Evolutionary conservation across 2,113 vertebrate genomes (phyloP), one percentile per base, ranked within the genome.

Genomic region (Chascanopsetta lugubris): DNA sequence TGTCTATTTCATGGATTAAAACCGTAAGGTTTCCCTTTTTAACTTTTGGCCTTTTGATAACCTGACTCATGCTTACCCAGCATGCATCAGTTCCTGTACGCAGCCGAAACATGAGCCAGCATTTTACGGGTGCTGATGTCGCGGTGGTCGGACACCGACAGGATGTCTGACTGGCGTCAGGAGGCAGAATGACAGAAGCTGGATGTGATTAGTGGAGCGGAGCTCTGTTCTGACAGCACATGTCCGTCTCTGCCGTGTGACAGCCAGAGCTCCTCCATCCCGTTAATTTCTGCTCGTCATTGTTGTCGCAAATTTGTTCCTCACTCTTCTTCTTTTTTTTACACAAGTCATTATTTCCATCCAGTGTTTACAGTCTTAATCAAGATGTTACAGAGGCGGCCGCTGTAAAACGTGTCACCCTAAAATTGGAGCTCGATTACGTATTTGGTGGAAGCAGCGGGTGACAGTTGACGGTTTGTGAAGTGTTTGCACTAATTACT

Each of bases 351-450:
- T 32, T 32, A 26, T 72, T 48, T 79, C 43, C 34, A 22, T 50
- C 7, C 25, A 61, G 69, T 15, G 29, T 27, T 38, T 45, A 55
- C 32, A 80, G 55, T 77, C 57, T 45, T 54, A 71, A 72, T 75
- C n/a, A 61, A 26, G 32, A 45, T 54, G 53, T 61, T 71, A 69
- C 63, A 56, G 38, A 42, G 17, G 38, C 38, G n/a, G 38, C 11
- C 34, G 8, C 26, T 36, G 30, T 50, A 38, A 77, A 62, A 55
- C 63, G 55, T 75, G 62, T 61, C 24, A 58, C 69, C 49, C 64
- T 67, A 30, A 26, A 75, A 75, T 48, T 10, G 69, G 40, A 63
- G 48, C 34, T 55, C 72, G 53, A 79, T 84, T 32, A 72, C 46
- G 53, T 29, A 4, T 36, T 79, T 81, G 48, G 74, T 77, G 20